Evolutionary conservation across 1,140 invertebrate genomes (phyloP).

Genomic region (Aphidius gifuensis): DNA sequence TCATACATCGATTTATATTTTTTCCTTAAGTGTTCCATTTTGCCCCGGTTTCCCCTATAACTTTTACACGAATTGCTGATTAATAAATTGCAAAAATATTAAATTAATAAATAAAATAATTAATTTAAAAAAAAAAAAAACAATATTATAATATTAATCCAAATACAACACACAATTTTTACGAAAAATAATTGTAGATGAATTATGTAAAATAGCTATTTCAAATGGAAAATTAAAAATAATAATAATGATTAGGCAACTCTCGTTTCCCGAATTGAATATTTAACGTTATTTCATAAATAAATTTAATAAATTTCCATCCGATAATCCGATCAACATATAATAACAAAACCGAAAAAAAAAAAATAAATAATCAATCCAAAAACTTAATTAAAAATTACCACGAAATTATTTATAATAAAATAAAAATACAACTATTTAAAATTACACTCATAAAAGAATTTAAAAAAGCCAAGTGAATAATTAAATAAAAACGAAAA

Average conservation of each 20-base stretch:
- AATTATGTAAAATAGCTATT: constrained; percentile 19
- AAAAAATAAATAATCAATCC: constrained; percentile 30
- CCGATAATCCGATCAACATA: constrained; percentile 6
- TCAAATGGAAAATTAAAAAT: constrained; percentile 3
- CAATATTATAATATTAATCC: constrained; percentile 30
- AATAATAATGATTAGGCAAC: constrained; percentile 17
- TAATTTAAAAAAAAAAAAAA: constrained; percentile 16
- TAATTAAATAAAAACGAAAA: too few species aligned
- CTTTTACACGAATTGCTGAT: constrained; percentile 37
- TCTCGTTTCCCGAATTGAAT: constrained; percentile 17
- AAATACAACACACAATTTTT: constrained; percentile 32
- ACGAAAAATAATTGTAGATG: constrained; percentile 32
- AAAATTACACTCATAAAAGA: constrained; percentile 26
- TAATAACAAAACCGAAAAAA: constrained; percentile 9
- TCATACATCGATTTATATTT: too few species aligned
- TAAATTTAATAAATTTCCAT: constrained; percentile 14
- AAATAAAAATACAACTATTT: constrained; percentile 42
- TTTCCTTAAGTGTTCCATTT: too few species aligned
- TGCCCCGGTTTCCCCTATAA: too few species aligned
- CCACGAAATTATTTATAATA: constrained; percentile 46
- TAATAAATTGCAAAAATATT: constrained; percentile 22
- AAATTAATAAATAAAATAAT: constrained; percentile 4
- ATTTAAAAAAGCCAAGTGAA: constrained; percentile 1
- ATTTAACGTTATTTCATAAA: constrained; percentile 10
- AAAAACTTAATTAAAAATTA: constrained; percentile 5